Evolutionary conservation across 1,140 invertebrate species (phyloP).

Genomic region (Macrostomum lignano): DNA sequence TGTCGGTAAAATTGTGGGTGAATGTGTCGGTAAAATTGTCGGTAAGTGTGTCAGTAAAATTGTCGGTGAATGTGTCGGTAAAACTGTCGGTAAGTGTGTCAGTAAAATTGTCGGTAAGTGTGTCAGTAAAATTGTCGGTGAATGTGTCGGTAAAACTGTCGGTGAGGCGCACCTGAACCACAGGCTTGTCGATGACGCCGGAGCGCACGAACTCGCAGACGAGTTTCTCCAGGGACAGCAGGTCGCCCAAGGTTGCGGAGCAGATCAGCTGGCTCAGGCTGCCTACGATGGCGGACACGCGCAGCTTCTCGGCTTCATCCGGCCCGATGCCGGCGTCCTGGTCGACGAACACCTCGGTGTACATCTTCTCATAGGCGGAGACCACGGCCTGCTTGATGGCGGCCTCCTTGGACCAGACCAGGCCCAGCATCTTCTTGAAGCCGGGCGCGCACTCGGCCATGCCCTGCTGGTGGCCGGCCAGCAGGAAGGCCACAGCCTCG

Average conservation of each 20-base stretch:
- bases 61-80: too few species aligned
- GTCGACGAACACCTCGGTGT: conserved; percentile 31
- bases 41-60: too few species aligned
- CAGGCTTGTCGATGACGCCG: conserved; percentile 32
- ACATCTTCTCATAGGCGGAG: conserved; percentile 36
- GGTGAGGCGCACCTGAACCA: too few species aligned
- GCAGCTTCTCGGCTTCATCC: conserved; percentile 10
- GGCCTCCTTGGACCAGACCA: conserved; percentile 42
- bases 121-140: too few species aligned
- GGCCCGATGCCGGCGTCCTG: too few species aligned
- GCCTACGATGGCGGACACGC: conserved; percentile 31
- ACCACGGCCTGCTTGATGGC: conserved; percentile 36
- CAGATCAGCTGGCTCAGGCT: conserved; percentile 36
- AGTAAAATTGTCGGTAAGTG: too few species aligned
- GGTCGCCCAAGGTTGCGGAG: conserved; percentile 34
- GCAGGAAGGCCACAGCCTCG: conserved; percentile 55
- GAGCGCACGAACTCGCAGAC: conserved; percentile 31
- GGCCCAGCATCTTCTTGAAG: conserved; percentile 42
- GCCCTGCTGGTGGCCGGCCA: conserved; percentile 33
- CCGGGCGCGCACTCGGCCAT: conserved; percentile 29
- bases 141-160: too few species aligned
- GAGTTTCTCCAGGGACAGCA: conserved; percentile 40
- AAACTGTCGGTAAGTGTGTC: too few species aligned
- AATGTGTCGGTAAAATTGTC: too few species aligned
- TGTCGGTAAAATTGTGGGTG: too few species aligned